These are phyloP conservation scores for Brachionus rubens DNA, from an alignment of 1,140 invertebrate genomes.

Conservation along the genomic window DNA sequence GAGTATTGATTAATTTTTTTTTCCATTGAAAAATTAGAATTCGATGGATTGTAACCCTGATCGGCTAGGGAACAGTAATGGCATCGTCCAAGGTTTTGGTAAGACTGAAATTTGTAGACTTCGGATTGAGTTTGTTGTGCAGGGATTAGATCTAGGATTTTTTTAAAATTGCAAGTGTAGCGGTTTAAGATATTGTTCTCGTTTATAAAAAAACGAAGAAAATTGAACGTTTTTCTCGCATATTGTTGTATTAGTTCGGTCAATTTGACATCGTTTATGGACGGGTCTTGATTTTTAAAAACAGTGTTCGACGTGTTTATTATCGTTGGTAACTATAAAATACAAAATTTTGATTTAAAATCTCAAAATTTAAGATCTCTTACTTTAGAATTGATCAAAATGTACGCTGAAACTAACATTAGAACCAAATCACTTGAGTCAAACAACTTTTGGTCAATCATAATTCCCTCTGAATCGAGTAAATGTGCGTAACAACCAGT, in stretches of 20 bases:
- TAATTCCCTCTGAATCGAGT: not conserved
- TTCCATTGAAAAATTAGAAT: not conserved
- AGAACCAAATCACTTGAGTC: constrained; percentile 4
- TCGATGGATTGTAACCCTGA: not conserved
- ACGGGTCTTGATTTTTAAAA: not conserved
- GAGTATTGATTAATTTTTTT: constrained; percentile 15
- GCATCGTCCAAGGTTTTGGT: not conserved
- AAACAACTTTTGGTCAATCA: not conserved
- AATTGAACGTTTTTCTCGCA: not conserved
- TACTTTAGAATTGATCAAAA: not conserved
- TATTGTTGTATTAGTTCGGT: not conserved
- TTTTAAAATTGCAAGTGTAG: not conserved
- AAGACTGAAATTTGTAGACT: constrained; percentile 4
- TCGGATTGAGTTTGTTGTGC: not conserved
- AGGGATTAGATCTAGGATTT: not conserved
- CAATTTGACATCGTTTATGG: not conserved
- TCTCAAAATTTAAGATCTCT: not conserved
- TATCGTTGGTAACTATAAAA: not conserved
- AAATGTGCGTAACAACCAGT: not conserved
- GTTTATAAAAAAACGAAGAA: not conserved
- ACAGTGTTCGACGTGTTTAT: not conserved
- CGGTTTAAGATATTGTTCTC: not conserved
- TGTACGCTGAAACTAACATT: constrained; percentile 10
- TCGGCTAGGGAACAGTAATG: not conserved
- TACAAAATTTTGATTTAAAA: not conserved